Conservation (phyloP, 2,113 vertebrate species). For the Etia nguti region DNA sequence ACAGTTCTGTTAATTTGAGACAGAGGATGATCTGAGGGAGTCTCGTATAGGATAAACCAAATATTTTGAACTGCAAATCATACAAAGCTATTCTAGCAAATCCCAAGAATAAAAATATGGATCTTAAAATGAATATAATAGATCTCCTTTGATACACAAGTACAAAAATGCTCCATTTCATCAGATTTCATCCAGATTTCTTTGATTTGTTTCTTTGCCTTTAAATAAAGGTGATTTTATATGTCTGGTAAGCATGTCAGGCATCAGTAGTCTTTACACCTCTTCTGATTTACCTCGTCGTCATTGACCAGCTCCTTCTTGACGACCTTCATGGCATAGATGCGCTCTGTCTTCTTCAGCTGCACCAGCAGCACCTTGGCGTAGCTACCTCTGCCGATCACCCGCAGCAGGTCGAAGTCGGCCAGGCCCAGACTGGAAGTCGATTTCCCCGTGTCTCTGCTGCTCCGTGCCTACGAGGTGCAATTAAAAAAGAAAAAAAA, state of each 20-base stretch:
- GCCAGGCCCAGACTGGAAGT: constrained; percentile 90
- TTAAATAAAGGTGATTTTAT: background rate
- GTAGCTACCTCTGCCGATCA: constrained; percentile 97
- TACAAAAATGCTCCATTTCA: background rate
- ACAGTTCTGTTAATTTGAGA: background rate
- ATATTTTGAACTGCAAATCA: background rate
- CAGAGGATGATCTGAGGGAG: background rate
- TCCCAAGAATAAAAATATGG: background rate
- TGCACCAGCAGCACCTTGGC: constrained; percentile 95
- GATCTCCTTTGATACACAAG: background rate
- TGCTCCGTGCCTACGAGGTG: constrained; percentile 83
- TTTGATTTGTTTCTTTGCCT: background rate
- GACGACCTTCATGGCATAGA: constrained; percentile 99
- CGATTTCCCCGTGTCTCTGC: constrained; percentile 88
- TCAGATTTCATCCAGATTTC: background rate
- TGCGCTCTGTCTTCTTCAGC: constrained; percentile 94
- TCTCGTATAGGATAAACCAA: background rate
- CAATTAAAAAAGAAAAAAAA: background rate
- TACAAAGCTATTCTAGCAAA: background rate
- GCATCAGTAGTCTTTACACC: background rate
- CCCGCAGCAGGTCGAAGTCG: constrained; percentile 93
- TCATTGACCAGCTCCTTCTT: constrained; percentile 99
- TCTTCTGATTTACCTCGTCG: constrained; percentile 81
- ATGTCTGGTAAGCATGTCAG: background rate
- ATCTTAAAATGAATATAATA: background rate